Percentiles rank a stretch among this genome's conserved stretches.
Evolutionary conservation across 2,113 vertebrate species (phyloP).

Genomic region (Eulacestoma nigropectus): DNA sequence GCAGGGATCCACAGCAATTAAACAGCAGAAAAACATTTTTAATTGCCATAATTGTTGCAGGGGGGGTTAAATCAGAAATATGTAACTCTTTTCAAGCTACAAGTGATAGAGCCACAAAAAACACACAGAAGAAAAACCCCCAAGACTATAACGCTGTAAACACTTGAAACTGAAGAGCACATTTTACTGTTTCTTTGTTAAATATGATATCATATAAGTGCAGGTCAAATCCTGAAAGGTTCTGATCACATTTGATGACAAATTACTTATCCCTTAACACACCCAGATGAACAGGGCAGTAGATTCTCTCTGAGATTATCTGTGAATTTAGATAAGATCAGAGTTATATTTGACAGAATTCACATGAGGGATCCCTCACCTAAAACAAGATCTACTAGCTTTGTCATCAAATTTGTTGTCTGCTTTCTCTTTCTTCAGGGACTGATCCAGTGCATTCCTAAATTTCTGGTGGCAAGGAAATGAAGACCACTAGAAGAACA

Average conservation of each 20-base stretch:
- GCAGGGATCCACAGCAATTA: neutral
- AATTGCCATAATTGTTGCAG: neutral
- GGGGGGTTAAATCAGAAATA: neutral
- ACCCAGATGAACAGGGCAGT: neutral
- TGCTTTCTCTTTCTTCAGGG: neutral
- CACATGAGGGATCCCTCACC: neutral
- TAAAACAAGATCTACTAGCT: neutral
- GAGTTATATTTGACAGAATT: neutral
- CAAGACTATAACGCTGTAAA: neutral
- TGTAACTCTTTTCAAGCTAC: neutral
- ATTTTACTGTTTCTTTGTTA: neutral
- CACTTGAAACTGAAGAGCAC: neutral
- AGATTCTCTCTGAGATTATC: neutral
- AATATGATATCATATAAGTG: neutral
- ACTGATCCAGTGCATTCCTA: neutral
- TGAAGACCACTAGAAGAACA: neutral
- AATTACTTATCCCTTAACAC: neutral
- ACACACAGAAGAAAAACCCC: accelerated
- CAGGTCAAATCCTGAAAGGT: neutral
- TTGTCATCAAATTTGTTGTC: neutral
- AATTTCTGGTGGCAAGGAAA: neutral
- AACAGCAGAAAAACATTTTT: neutral
- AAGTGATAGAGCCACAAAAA: neutral
- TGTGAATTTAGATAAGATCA: neutral
- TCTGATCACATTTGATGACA: neutral